Evolutionary conservation across 2,113 vertebrate species (phyloP), one percentile per base, ranked within the genome.

Genomic region (Spea multiplicata): DNA sequence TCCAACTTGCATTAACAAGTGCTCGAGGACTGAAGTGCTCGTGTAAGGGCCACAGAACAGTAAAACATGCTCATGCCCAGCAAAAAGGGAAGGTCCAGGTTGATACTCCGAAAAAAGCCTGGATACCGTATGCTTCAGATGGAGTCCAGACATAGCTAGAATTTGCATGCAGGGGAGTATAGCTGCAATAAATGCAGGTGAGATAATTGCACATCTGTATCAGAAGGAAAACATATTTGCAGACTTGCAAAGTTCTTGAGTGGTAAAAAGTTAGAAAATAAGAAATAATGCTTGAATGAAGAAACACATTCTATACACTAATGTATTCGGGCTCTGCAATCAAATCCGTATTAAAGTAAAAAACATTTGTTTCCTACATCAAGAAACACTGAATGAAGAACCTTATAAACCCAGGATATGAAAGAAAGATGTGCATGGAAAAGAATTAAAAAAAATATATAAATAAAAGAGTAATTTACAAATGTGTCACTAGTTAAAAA

Each of bases 261-360:
- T 6, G 65, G 76, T 47, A 70, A n/a, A 57, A 48, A 5, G 6
- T 45, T n/a, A 30, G 17, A 30, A 62, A 53, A 44, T 13, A 30
- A 78, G 68, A 78, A n/a, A 52, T 71, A 46, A 71, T 71, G 71
- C 68, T 69, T 65, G 68, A 71, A 49, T 65, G 71, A 69, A 14
- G 67, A 52, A 62, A 62, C n/a, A 49, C 10, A 13, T 44, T 47
- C 57, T 10, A 44, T 69, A 47, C 55, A 45, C 44, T 55, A 30
- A 55, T 47, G 47, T 66, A 65, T 55, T 30, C 69, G 8, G 30
- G 48, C 1, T 14, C 46, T 47, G 59, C 49, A 72, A 12, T 66
- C 53, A 72, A 53, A 75, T 50, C 74, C 17, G 3, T 0, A 6
- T 13, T 75, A 44, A 49, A 53, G 73, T 4, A 6, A 12, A n/a